Conservation (phyloP, 2,888 invertebrate genomes). For the Norana najaformis region DNA sequence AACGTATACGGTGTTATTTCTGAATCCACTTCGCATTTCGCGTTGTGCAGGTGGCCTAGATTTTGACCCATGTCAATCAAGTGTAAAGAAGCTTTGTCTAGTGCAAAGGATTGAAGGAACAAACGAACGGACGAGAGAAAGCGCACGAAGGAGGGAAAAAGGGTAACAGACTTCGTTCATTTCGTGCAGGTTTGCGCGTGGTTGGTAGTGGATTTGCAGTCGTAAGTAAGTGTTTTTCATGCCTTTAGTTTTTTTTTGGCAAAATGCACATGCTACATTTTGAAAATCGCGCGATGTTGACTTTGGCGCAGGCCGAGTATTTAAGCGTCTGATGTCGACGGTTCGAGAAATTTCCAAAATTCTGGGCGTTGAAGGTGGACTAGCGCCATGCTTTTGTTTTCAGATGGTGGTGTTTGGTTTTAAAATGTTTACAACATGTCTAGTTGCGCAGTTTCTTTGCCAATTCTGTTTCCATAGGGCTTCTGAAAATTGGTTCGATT, state of each 20-base stretch:
- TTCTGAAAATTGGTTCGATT: not conserved
- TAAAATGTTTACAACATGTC: not conserved
- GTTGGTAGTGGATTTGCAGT: not conserved
- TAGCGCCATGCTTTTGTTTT: not conserved
- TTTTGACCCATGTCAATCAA: not conserved
- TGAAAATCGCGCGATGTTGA: not conserved
- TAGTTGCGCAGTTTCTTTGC: not conserved
- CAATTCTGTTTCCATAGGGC: not conserved
- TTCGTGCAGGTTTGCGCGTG: not conserved
- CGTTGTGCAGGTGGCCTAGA: not conserved
- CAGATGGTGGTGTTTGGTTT: not conserved
- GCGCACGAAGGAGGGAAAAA: not conserved
- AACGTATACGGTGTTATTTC: not conserved
- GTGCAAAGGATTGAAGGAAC: not conserved
- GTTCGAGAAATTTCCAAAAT: not conserved
- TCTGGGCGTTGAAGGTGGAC: not conserved
- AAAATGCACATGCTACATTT: not conserved
- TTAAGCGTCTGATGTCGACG: not conserved
- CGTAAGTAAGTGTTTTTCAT: not conserved
- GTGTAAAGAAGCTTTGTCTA: not conserved
- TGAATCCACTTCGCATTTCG: constrained; percentile 5
- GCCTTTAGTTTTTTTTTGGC: not conserved
- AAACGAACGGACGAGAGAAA: not conserved
- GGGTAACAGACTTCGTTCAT: not conserved
- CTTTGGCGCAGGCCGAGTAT: not conserved